Base-by-base conservation (phyloP, 1,140 invertebrate species). In the Colletes latitarsis region DNA sequence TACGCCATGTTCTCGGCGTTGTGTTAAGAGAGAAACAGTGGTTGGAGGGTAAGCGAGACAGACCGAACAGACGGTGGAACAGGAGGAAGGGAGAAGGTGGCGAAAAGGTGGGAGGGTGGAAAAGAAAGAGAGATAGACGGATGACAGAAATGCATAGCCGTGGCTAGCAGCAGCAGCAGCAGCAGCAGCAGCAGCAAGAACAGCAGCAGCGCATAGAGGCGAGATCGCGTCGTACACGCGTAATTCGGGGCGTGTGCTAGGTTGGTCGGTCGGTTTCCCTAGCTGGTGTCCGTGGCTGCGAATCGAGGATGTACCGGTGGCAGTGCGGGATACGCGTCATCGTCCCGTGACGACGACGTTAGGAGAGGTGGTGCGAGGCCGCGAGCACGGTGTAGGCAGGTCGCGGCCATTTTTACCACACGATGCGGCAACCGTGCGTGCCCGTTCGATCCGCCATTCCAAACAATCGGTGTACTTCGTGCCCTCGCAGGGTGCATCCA, bases 381-480 rank as follows among this genome's bases (percentile, higher is more conserved):
- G 62, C 19, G 46, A 58, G 58, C 64, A 81, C 82, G 60, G 77
- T 82, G 86, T 82, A 79, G 88, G 79, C 82, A 88, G 88, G 82
- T 91, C 94, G 94, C 95, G 94, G 95, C 95, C 95, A 95, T 95
- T 95, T 95, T 95, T 95, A 94, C 94, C 94, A 93, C 94, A 90
- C 92, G 92, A 95, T 95, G 95, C 95, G 94, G 94, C 95, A 95
- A 94, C 94, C 94, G 94, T 95, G 94, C 94, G 94, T 94, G 93
- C 93, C 82, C 82, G 83, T 91, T 91, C 90, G 88, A 90, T 95
- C 95, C 94, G 95, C 95, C 95, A 95, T 95, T 95, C 94, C 94
- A 95, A 95, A 94, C 94, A 93, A 94, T 94, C 92, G 93, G 94
- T 94, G 93, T 94, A 83, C 84, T 89, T 86, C 85, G 88, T 88